Evolutionary conservation across 2,113 vertebrate genomes (phyloP).

Genomic region (Tychaedon coryphoeus): DNA sequence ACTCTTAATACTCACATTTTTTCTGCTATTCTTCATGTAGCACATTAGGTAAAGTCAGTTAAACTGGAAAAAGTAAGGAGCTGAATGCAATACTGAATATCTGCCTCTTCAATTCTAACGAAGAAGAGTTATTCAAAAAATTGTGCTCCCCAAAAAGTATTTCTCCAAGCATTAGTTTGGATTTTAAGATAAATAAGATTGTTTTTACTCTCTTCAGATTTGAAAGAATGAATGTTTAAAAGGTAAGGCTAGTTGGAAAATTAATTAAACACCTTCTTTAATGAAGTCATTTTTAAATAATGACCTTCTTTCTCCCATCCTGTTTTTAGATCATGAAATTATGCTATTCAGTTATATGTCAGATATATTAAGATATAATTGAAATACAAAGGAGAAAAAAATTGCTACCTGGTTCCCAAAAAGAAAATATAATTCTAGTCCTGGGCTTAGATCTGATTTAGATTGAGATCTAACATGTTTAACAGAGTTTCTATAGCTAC

Average conservation of each 20-base stretch:
- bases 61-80: neutral
- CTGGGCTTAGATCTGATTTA: neutral
- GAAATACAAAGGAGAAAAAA: neutral
- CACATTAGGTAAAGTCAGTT: neutral
- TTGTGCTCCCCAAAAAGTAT: fast-evolving
- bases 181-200: neutral
- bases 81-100: neutral
- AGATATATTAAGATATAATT: neutral
- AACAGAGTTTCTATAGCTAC: neutral
- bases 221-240: neutral
- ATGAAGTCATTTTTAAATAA: neutral
- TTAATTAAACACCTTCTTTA: neutral
- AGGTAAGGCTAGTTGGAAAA: neutral
- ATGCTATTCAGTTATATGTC: neutral
- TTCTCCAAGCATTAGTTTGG: neutral
- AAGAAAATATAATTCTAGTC: neutral
- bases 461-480: neutral
- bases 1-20: neutral
- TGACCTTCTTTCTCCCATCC: neutral
- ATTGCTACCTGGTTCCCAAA: neutral
- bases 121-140: neutral
- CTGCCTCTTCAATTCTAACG: neutral
- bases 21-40: neutral
- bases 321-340: neutral
- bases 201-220: neutral